phyloP scores from a whole-genome alignment of 2,797 vertebrate genomes.

The Gobio occitaniae region DNA sequence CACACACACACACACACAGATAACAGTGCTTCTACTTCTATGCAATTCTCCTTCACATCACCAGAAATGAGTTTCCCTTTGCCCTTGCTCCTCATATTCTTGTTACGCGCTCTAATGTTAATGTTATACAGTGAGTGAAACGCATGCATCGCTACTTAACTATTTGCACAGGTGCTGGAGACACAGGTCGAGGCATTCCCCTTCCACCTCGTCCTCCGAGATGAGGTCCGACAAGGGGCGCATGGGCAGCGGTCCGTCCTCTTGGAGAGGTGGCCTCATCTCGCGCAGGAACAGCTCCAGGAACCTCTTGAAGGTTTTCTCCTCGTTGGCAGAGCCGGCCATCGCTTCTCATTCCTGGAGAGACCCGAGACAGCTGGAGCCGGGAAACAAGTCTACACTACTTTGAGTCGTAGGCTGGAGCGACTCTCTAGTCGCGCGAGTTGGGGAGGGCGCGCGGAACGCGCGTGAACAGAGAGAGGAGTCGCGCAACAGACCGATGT shows the following conservation, averaged over 20 bases:
- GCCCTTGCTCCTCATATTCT: not conserved
- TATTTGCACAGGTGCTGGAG: slow-evolving; percentile 97
- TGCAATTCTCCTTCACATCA: not conserved
- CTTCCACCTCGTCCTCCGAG: slow-evolving; percentile 94
- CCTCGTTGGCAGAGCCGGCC: slow-evolving; percentile 90
- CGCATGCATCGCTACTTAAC: slow-evolving; percentile 79
- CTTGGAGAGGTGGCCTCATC: slow-evolving; percentile 92
- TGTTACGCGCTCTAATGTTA: not conserved
- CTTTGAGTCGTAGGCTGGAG: slow-evolving; percentile 67
- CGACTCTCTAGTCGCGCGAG: slow-evolving; percentile 58
- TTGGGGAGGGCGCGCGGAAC: slow-evolving; percentile 59
- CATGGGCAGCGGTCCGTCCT: slow-evolving; percentile 86
- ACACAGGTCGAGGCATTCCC: slow-evolving; percentile 95
- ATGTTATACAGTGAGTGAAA: not conserved
- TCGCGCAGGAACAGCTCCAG: slow-evolving; percentile 95
- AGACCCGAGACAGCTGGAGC: slow-evolving; percentile 64
- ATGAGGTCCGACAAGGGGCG: slow-evolving; percentile 91
- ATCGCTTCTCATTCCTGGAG: slow-evolving; percentile 91
- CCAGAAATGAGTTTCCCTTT: slow-evolving; percentile 1
- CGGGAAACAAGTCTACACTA: slow-evolving; percentile 62
- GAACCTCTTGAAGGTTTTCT: slow-evolving; percentile 98
- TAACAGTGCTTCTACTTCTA: slow-evolving; percentile 2
- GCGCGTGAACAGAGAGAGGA: slow-evolving; percentile 49
- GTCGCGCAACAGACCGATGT: slow-evolving; percentile 56
- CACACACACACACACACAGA: not conserved